Evolutionary conservation across 2,113 vertebrate species (phyloP), one percentile per base, ranked within the genome.

Genomic region (Anthoscopus minutus): DNA sequence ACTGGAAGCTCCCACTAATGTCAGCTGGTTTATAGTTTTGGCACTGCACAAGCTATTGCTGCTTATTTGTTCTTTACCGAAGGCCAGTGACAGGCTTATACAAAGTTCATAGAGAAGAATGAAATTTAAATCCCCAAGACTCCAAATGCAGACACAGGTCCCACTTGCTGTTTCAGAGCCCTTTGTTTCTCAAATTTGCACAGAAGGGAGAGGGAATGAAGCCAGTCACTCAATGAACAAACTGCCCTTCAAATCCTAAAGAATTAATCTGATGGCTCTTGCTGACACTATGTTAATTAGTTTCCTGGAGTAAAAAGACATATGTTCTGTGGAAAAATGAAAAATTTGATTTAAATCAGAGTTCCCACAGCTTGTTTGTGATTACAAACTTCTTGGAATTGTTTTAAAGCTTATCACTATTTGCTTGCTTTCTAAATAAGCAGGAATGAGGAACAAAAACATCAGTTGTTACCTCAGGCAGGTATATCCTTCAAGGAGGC

Each of bases 381-480:
- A 82, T 70, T 60, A 67, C 1, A 4, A 71, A 81, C 60, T 70
- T 87, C 74, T 91, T 95, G 74, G 87, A 94, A 74, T 73, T 88
- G 47, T 92, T 95, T 91, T 83, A 91, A 94, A 95, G 74, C 50
- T 94, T 88, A 83, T 61, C 25, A 18, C 13, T 42, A n/a, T 65
- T 94, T 91, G 58, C 22, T 56, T 88, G 54, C 89, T 88, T 84
- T 94, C 74, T 88, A 95, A 94, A 86, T 50, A 76, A 83, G 71
- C 35, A 95, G 47, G 79, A 88, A 95, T 70, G 91, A 95, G 96
- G 93, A 94, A 96, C 81, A 93, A 89, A 92, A 80, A 5, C 81
- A 91, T 20, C 60, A 57, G 54, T 21, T 87, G 48, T 87, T 92
- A 85, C 74, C 67, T 82, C 54, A 76, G 87, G 93, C 81, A 80